Evolutionary conservation across 2,113 vertebrate species (phyloP).

Genomic region (Menidia beryllina): DNA sequence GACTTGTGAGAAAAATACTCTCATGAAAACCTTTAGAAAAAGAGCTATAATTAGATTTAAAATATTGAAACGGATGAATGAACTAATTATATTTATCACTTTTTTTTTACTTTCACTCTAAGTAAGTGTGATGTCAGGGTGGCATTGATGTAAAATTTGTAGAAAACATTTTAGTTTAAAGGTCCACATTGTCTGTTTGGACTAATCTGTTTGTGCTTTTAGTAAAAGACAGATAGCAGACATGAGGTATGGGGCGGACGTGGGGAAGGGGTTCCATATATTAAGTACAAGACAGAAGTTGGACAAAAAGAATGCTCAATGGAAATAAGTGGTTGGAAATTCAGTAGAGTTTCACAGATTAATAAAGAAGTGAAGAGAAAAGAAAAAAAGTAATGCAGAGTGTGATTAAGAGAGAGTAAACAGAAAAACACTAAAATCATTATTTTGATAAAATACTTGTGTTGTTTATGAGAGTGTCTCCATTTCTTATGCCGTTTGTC

Average conservation of each 20-base stretch:
- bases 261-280: not conserved
- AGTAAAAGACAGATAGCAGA: not conserved
- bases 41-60: too few relatives aligned
- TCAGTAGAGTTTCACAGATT: slow-evolving; percentile 4
- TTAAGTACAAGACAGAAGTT: not conserved
- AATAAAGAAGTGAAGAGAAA: not conserved
- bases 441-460: not conserved
- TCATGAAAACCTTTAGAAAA: too few relatives aligned
- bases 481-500: not conserved
- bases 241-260: not conserved
- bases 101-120: too few relatives aligned
- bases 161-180: not conserved
- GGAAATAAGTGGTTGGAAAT: slow-evolving; percentile 10
- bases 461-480: not conserved
- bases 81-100: too few relatives aligned
- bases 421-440: not conserved
- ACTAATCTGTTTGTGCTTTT: not conserved
- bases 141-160: not conserved
- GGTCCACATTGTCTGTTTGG: not conserved
- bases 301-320: slow-evolving; percentile 1
- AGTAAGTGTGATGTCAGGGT: too few relatives aligned
- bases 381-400: not conserved
- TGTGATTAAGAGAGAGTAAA: not conserved
- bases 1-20: too few relatives aligned
- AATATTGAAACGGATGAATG: too few relatives aligned